These are phyloP conservation scores for Ophioderma brevispina DNA, from an alignment of 35 echinoderm and acorn worm genomes.

Conservation along the genomic window DNA sequence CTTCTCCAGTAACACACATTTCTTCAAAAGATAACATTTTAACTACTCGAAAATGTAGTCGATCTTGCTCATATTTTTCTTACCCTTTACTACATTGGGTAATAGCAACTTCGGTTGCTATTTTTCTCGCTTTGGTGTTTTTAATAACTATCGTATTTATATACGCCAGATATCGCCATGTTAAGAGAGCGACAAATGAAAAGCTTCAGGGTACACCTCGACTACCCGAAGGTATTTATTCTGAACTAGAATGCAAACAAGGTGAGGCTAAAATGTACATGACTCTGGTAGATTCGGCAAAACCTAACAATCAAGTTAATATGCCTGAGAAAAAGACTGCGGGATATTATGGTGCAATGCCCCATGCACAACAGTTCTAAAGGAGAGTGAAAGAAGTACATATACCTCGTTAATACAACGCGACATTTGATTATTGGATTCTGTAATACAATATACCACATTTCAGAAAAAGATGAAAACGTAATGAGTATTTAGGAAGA, in stretches of 20 bases:
- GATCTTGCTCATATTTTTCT: background rate
- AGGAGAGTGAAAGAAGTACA: too few relatives aligned
- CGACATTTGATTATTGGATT: too few relatives aligned
- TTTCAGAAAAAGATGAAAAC: too few relatives aligned
- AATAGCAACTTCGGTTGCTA: background rate
- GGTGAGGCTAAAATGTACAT: background rate
- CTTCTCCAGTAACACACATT: background rate
- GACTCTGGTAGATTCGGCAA: background rate
- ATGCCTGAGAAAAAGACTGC: background rate
- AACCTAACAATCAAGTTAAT: background rate
- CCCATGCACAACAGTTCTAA: background rate
- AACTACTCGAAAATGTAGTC: background rate
- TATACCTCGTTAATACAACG: too few relatives aligned
- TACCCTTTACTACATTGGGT: background rate
- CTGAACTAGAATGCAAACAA: background rate
- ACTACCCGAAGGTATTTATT: background rate
- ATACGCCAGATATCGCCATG: background rate
- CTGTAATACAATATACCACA: too few relatives aligned
- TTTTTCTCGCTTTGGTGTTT: background rate
- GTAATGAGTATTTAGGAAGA: too few relatives aligned
- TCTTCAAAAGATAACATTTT: background rate
- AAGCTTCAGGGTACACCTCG: background rate
- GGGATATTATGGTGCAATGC: background rate
- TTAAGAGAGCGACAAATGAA: background rate
- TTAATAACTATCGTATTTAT: background rate